Percentiles rank a stretch among this genome's conserved stretches.
Evolutionary conservation across 53 echinoderm and acorn worm genomes (phyloP).

Genomic region (Echinometra lucunter): DNA sequence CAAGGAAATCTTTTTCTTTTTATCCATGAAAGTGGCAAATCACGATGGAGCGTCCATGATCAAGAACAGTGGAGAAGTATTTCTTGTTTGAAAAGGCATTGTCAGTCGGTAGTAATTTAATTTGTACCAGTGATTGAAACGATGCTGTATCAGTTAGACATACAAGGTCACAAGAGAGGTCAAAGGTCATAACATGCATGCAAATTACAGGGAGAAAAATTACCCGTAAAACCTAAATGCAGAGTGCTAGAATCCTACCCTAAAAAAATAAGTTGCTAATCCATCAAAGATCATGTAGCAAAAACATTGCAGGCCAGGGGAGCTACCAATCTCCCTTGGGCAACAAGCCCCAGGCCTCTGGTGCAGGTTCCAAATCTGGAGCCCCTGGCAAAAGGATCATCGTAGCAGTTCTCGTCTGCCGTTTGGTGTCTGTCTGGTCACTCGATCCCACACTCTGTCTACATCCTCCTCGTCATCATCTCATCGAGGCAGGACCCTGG

Average conservation of each 20-base stretch:
- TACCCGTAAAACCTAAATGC: not conserved
- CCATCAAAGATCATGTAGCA: not conserved
- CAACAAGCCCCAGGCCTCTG: slow-evolving; percentile 33
- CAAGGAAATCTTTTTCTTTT: no score
- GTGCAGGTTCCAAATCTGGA: not conserved
- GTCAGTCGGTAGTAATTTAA: no score
- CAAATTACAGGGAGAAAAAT: not conserved
- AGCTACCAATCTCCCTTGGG: not conserved
- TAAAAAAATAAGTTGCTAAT: not conserved
- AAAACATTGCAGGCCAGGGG: not conserved
- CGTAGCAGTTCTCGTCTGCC: not conserved
- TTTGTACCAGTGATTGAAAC: no score
- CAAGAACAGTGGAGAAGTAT: not conserved
- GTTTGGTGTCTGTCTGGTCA: not conserved
- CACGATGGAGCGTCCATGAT: not conserved
- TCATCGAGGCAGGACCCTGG: not conserved
- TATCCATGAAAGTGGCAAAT: not conserved
- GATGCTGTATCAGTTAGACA: not conserved
- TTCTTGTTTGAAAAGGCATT: no score
- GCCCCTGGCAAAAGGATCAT: not conserved
- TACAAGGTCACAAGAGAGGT: not conserved
- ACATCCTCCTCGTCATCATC: not conserved
- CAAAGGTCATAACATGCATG: not conserved
- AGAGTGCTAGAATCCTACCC: not conserved
- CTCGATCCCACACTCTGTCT: slow-evolving; percentile 6